Conservation (phyloP, 2,888 invertebrate species). For the Epiblema foenella region DNA sequence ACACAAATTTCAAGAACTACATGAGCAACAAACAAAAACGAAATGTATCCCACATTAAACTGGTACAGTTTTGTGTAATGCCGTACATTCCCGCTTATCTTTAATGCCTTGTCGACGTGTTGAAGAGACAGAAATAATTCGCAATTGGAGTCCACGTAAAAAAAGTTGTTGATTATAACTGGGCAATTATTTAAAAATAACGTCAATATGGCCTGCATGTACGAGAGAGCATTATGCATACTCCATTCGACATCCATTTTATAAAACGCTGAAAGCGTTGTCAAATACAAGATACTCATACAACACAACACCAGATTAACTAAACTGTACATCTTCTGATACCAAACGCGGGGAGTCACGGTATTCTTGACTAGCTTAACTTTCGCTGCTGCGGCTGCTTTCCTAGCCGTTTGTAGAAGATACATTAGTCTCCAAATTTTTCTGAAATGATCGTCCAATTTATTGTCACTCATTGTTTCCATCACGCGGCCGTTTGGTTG, state of each 20-base stretch:
- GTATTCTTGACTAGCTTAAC: conserved; percentile 4
- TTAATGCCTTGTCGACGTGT: conserved; percentile 14
- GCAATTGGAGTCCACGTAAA: background rate
- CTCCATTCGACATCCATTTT: background rate
- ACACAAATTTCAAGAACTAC: background rate
- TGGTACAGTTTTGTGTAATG: conserved; percentile 6
- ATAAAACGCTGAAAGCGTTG: background rate
- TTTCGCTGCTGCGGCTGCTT: conserved; percentile 6
- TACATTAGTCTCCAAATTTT: conserved; percentile 12
- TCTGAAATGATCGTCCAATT: conserved; percentile 17
- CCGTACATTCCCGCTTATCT: conserved; percentile 11
- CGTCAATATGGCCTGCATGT: background rate
- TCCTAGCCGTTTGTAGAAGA: background rate
- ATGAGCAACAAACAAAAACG: background rate
- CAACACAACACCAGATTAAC: background rate
- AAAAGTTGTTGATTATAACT: conserved; percentile 32
- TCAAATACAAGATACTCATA: background rate
- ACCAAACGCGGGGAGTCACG: conserved; percentile 10
- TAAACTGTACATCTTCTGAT: conserved; percentile 34
- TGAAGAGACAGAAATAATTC: conserved; percentile 20
- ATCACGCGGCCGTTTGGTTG: background rate
- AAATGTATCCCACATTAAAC: background rate
- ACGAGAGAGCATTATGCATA: background rate
- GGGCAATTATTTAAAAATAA: conserved; percentile 11
- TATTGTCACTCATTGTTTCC: background rate